Conservation (phyloP, 2,888 invertebrate genomes). For the Micoletzkya japonica region DNA sequence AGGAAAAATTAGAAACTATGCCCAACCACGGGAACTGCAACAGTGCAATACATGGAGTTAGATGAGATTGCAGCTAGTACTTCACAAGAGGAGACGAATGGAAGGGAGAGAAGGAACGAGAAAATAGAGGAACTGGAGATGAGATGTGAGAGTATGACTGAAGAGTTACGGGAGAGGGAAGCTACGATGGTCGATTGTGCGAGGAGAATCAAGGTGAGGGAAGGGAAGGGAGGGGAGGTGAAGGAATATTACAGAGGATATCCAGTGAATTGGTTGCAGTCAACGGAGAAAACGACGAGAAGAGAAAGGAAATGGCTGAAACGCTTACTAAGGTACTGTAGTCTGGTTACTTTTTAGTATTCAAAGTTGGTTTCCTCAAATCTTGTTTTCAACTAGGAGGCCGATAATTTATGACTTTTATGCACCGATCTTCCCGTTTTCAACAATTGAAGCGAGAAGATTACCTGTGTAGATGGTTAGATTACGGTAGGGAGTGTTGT, state of each 20-base stretch:
- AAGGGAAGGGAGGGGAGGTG: neutral
- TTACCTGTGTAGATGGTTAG: too few species aligned
- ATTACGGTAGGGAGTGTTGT: neutral
- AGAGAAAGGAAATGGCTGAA: constrained; percentile 13
- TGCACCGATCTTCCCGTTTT: too few species aligned
- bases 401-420: too few species aligned
- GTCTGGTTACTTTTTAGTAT: neutral
- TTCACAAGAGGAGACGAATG: too few species aligned
- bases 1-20: neutral
- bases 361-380: neutral
- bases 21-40: neutral
- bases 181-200: constrained; percentile 18
- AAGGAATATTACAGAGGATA: neutral
- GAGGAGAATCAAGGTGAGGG: constrained; percentile 14
- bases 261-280: neutral
- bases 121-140: constrained; percentile 8
- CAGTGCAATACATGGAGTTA: too few species aligned
- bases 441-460: neutral
- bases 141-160: neutral
- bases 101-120: too few species aligned
- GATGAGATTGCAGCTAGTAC: too few species aligned
- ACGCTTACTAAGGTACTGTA: neutral
- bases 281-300: constrained; percentile 3
- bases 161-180: constrained; percentile 17
- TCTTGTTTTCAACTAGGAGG: too few species aligned